A percentile compares a stretch with the other conserved stretches of the same genome.
Evolutionary conservation across 2,888 invertebrate genomes (phyloP).

Genomic region (Chirona hameri): DNA sequence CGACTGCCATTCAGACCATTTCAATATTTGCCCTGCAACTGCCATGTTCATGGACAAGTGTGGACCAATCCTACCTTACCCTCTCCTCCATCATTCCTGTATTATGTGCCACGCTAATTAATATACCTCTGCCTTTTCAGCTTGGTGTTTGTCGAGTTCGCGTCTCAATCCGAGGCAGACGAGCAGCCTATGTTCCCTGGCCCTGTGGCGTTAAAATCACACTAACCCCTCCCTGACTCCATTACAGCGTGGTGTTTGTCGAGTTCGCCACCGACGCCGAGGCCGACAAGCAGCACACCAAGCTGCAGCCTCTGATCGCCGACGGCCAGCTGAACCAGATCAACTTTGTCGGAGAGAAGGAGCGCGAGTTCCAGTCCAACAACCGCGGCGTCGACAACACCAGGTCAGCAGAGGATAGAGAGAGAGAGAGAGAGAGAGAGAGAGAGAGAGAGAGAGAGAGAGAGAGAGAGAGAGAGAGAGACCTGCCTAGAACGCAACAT

Average conservation of each 20-base stretch:
- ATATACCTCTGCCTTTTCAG: background rate
- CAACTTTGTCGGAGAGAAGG: conserved; percentile 9
- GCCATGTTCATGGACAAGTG: no score
- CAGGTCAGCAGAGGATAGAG: background rate
- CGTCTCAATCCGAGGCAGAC: no score
- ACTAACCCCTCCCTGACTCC: no score
- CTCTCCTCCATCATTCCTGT: no score
- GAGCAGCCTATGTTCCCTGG: no score
- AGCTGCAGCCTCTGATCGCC: background rate
- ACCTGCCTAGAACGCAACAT: no score
- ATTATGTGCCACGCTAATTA: no score
- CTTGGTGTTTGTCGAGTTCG: background rate
- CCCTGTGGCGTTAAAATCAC: no score
- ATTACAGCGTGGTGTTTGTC: conserved; percentile 9
- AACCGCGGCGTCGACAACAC: conserved; percentile 10
- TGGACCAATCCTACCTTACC: no score
- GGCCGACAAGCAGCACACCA: background rate
- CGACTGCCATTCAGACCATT: no score
- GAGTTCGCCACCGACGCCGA: conserved; percentile 11
- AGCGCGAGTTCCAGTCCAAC: background rate
- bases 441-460: background rate
- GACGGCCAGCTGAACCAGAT: conserved; percentile 22
- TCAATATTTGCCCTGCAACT: no score
- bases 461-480: background rate
- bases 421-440: background rate